Conservation (phyloP, 2,888 invertebrate species). For the Ichneumon xanthorius region DNA sequence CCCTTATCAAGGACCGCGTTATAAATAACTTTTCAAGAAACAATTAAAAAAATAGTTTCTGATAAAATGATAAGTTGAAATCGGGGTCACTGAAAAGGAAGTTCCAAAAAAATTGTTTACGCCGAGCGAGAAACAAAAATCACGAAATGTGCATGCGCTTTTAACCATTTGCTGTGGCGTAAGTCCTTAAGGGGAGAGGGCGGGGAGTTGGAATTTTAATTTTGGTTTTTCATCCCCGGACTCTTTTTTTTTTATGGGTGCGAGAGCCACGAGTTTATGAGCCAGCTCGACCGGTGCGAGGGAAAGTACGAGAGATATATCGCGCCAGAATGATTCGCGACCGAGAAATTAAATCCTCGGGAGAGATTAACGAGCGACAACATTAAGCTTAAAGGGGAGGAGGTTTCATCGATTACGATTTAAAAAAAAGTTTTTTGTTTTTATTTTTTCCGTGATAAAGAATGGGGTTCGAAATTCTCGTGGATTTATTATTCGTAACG, state of each 20-base stretch:
- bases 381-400: neutral
- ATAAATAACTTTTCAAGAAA: too few relatives aligned
- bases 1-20: too few relatives aligned
- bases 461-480: too few relatives aligned
- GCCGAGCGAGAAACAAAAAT: too few relatives aligned
- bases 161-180: too few relatives aligned
- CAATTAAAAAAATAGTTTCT: too few relatives aligned
- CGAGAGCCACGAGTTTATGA: conserved; percentile 45
- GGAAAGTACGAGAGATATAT: conserved; percentile 16
- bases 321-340: conserved; percentile 38
- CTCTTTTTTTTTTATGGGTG: neutral
- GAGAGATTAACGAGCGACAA: conserved; percentile 52
- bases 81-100: too few relatives aligned
- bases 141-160: too few relatives aligned
- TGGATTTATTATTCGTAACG: too few relatives aligned
- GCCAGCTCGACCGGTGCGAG: conserved; percentile 8
- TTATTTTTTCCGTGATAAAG: neutral
- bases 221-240: neutral
- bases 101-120: too few relatives aligned
- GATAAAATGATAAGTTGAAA: too few relatives aligned
- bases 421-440: neutral
- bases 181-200: neutral
- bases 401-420: too few relatives aligned
- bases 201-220: conserved; percentile 2
- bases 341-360: conserved; percentile 52